Evolutionary conservation across 2,113 vertebrate species (phyloP).

Genomic region (Talpa occidentalis): DNA sequence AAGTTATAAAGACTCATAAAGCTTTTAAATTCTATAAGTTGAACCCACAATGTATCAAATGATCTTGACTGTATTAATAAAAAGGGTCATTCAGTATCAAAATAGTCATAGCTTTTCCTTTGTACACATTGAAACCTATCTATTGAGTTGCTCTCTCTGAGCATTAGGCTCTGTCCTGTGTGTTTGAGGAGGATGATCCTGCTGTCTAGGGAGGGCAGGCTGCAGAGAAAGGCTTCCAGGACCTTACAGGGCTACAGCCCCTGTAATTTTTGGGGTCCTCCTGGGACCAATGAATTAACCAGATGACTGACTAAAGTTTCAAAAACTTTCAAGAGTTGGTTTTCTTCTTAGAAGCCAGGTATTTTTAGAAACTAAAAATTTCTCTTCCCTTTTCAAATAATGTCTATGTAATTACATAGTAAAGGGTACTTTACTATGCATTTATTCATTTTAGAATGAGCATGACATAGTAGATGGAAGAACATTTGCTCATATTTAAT

Average conservation of each 20-base stretch:
- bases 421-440: background rate
- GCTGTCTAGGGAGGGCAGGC: fast-evolving
- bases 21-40: slow-evolving; percentile 46
- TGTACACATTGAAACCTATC: background rate
- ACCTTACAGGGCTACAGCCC: background rate
- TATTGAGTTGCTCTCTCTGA: background rate
- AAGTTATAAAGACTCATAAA: slow-evolving; percentile 52
- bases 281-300: background rate
- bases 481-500: background rate
- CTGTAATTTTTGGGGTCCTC: background rate
- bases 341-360: background rate
- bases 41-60: background rate
- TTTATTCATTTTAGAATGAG: slow-evolving; percentile 15
- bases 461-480: background rate
- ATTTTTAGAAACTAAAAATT: background rate
- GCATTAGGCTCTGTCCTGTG: background rate
- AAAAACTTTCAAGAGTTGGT: background rate
- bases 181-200: background rate
- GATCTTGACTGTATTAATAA: background rate
- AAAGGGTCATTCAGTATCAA: background rate
- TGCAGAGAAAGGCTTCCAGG: background rate
- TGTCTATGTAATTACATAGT: background rate
- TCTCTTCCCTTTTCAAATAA: background rate
- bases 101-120: background rate
- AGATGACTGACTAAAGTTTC: background rate